Conservation (phyloP, 2,797 vertebrate genomes). For the Bufotes viridis region DNA sequence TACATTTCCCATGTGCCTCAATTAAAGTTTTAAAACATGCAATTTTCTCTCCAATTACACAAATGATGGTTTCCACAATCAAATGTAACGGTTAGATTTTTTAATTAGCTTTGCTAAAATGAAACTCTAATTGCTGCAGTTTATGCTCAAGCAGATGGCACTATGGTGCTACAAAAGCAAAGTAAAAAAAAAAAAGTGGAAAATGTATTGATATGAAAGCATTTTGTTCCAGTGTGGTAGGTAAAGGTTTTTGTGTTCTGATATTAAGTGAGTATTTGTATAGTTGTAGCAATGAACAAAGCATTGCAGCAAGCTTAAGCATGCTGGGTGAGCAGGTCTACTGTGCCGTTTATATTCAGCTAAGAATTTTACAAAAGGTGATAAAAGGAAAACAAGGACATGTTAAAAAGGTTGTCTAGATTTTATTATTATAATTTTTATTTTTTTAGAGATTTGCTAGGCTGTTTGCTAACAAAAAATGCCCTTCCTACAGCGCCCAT, state of each 20-base stretch:
- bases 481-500: no score
- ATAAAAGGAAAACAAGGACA: neutral
- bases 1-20: constrained; percentile 47
- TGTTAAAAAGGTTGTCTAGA: no score
- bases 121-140: constrained; percentile 50
- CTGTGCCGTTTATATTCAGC: no score
- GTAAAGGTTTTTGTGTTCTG: constrained; percentile 27
- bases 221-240: constrained; percentile 22
- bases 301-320: neutral
- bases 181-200: constrained; percentile 7
- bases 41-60: constrained; percentile 57
- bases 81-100: constrained; percentile 53
- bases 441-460: neutral
- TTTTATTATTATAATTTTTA: neutral
- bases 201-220: constrained; percentile 2
- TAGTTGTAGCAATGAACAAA: neutral
- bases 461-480: neutral
- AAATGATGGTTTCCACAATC: constrained; percentile 48
- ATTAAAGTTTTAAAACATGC: constrained; percentile 53
- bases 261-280: neutral
- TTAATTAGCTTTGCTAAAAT: constrained; percentile 54
- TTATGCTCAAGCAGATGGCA: constrained; percentile 53
- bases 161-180: constrained; percentile 28
- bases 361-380: neutral
- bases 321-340: neutral